Base-by-base conservation (phyloP, 1,140 invertebrate species). In the Brachionus rotundiformis region DNA sequence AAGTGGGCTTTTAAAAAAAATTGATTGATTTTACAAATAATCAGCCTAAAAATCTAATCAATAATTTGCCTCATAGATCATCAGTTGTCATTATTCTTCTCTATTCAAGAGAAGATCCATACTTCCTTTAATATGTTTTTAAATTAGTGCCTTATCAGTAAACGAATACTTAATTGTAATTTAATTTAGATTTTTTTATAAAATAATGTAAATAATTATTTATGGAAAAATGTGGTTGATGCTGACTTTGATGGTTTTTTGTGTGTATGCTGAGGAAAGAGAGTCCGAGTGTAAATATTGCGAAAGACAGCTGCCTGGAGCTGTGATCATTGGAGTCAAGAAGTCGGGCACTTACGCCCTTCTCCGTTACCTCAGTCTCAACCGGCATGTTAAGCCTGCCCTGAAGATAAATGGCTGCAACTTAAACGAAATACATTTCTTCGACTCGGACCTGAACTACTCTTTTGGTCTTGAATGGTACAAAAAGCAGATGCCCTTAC, bases 321-420 rank as follows among this genome's bases (percentile, higher is more conserved):
- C 73, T 47, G 44, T 86, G 11, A 84, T 86, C 8, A 85, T 86
- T 39, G 86, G 86, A 39, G 86, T 84, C 1, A 73, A 86, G 31
- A 86, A 86, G 76, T 86, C 85, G 8, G 86, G 86, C 8, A 86
- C 86, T 13, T 79, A 86, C 13, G 86, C 86, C 11, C 82, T 86
- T 29, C 71, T 86, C 3, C 84, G 87, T 54, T 84, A 85, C 13
- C 39, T 87, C 10, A 83, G 84, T 29, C 76, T 87, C n/a, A 86
- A 86, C 82, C 82, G 84, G 16, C 23, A 82, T 16, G 83, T 87
- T 25, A 63, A 68, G 29, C 81, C 83, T 2, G 86, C 86, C 3
- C 16, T 79, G 13, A 79, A 79, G 59, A 11, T 11, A 33, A 27
- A 54, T 44, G 76, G 76, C 10, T 79, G 44, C 19, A 54, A 54